Base-by-base conservation (phyloP, 2,888 invertebrate species). In the Odontothrips loti region DNA sequence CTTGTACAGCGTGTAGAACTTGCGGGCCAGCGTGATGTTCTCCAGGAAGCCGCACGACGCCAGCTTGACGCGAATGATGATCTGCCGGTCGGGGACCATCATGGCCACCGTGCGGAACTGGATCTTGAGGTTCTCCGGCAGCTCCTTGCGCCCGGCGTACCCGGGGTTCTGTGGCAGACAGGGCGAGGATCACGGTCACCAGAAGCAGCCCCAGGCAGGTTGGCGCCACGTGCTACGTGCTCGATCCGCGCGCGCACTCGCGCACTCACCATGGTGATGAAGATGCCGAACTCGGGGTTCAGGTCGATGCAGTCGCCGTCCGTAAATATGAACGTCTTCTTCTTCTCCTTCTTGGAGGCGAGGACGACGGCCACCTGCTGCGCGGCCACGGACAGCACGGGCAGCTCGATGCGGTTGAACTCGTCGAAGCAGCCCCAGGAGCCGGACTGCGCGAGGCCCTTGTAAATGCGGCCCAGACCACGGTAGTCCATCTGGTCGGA, bases 401-500 rank as follows among this genome's bases (percentile, higher is more conserved):
- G 97, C 81, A 98, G 88, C 87, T 98, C 97, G 82, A 98, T 98
- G 48, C 96, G 91, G 88, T 98, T 98, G 89, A 98, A 98, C 89
- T 98, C 98, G 87, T 98, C 98, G 87, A 98, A 98, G 86, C 98
- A 98, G 1, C 98, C 98, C 98, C 98, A 98, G 0, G 97, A 94
- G 2, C 98, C 98, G 9, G 97, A 97, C 87, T 98, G 98, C 0
- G 97, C 94, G 80, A 98, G 88, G 34, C 98, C 97, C 90, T 98
- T 98, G 88, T 97, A 98, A 85, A 98, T 98, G 83, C 98, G 91
- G 1, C 98, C 98, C 12, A 98, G 89, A 48, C 98, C 98, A 87
- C 97, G 93, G 88, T 97, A 98, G 88, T 98, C 98, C 98, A 98
- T 98, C 90, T 98, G 98, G 90, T 98, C 98, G 0, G 97, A 98